Base-by-base conservation (phyloP, 2,113 vertebrate genomes). In the Siniperca chuatsi region DNA sequence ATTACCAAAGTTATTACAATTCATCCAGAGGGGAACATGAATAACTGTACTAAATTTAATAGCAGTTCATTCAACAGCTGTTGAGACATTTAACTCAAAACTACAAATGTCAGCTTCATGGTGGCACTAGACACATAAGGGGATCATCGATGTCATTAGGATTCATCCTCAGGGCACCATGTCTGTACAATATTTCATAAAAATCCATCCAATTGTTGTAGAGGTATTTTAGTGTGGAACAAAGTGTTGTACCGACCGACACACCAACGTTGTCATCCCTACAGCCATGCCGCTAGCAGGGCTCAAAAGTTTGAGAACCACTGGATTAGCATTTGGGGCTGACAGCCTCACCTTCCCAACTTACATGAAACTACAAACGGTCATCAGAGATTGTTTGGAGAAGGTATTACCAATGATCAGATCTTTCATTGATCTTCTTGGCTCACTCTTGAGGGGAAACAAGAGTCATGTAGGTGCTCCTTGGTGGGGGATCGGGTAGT, bases 381-480 rank as follows among this genome's bases (percentile, higher is more conserved):
- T 67, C 79, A 67, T 35, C 62, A 25, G 12, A 72, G 68, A 76
- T 9, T n/a, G 18, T 62, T 62, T 44, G 16, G n/a, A 57, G 16
- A 37, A 55, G 33, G 15, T 50, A 15, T 71, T 48, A n/a, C 35
- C 55, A 65, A 20, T 58, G 54, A 82, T 40, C 12, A 6, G 3
- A 40, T 82, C 25, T 61, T 69, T 76, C 7, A 61, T 6, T 55
- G 9, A 42, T 65, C 33, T 48, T 54, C 42, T 75, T 83, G 80
- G 29, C 42, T 60, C 74, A 68, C 40, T 52, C 13, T 29, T 57
- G 35, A 69, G 66, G 35, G 21, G 71, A 82, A 86, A 84, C 52
- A 70, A 70, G 61, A 83, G 13, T 82, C 33, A 25, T 65, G 72
- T 42, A 23, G 77, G 73, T 46, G 61, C 48, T 81, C 66, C 78